Evolutionary conservation across 1,140 invertebrate genomes (phyloP), one percentile per base, ranked within the genome.

Genomic region (Cotesia vestalis): DNA sequence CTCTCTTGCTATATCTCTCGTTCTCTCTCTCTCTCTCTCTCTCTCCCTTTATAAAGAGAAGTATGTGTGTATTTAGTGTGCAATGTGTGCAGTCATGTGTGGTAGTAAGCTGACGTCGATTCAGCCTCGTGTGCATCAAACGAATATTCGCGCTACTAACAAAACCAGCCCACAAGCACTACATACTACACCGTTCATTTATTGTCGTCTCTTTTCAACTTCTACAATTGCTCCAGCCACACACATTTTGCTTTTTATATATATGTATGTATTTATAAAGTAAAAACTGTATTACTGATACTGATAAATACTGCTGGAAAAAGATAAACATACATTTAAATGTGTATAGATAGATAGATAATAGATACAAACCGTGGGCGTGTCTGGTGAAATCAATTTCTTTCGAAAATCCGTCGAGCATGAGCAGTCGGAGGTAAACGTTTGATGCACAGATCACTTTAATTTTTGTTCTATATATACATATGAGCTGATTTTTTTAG

Each of bases 371-470:
- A 62, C 12, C 53, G 66, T 66, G 40, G 71, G 63, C 57, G 71
- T 72, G 71, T 72, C 64, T 67, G 20, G 71, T 46, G 64, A 59
- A 60, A 67, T 72, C 63, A 72, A 72, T 72, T 72, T 72, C 63
- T 72, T 72, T 72, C 63, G 40, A 61, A 67, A 72, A 72, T 67
- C 55, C 64, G 46, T 72, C 53, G 40, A 61, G 71, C 62, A 72
- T 66, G 70, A 66, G 52, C 64, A 72, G 55, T 40, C 36, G 27
- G 66, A 17, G 66, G 53, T 55, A 53, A 55, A 67, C 27, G 51
- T 67, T 46, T 34, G 57, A 59, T 67, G 66, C 51, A 40, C 40
- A n/a, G 51, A 27, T 46, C 40, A 46, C 40, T 11, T 8, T 46
- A 46, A 6, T 6, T 11, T 46, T 46, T 36, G 3, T 34, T 35